Conservation (phyloP, 2,113 vertebrate species). For the Varanus komodoensis region DNA sequence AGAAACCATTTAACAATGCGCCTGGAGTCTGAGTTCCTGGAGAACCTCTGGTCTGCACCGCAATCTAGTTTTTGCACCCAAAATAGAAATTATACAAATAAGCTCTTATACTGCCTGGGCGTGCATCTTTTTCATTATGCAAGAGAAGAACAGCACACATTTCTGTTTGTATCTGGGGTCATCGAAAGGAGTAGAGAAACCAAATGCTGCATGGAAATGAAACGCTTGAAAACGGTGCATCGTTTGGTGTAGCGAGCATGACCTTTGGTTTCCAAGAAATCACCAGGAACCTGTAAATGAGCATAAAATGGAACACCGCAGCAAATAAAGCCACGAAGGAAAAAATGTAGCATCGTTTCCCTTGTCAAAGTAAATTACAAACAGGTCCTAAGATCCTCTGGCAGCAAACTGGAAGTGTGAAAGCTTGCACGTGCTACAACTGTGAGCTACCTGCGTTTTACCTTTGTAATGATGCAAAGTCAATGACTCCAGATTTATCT, state of each 20-base stretch:
- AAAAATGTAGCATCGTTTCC: not conserved
- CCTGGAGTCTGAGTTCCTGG: not conserved
- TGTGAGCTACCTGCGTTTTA: too few relatives aligned
- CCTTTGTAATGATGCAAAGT: too few relatives aligned
- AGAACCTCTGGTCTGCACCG: not conserved
- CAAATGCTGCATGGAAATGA: not conserved
- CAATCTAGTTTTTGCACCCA: not conserved
- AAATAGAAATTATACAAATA: not conserved
- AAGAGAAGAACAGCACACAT: not conserved
- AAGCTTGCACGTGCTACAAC: too few relatives aligned
- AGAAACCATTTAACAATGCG: not conserved
- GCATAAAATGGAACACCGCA: not conserved
- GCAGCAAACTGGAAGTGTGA: not conserved
- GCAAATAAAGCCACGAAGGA: not conserved
- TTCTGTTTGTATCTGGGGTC: not conserved
- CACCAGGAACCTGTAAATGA: not conserved
- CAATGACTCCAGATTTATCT: too few relatives aligned
- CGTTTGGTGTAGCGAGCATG: not conserved
- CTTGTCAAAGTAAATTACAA: not conserved
- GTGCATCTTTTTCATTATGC: not conserved
- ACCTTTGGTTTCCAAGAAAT: not conserved
- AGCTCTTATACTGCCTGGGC: not conserved
- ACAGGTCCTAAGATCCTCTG: not conserved
- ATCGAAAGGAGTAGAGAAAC: not conserved
- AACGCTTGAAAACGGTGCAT: not conserved